phyloP scores from a whole-genome alignment of 2,797 vertebrate genomes.

The Sternarchorhynchus goeldii region DNA sequence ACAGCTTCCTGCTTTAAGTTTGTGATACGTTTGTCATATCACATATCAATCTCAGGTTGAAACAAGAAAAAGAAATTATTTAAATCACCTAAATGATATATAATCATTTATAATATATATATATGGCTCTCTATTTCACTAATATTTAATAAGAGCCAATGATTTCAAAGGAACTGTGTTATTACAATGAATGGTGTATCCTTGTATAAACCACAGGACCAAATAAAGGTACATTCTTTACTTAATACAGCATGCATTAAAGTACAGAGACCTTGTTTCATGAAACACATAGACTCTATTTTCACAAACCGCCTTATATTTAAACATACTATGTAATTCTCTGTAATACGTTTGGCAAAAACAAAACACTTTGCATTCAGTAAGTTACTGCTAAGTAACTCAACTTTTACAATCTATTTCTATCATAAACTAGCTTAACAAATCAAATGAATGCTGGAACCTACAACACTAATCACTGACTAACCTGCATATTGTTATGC shows the following conservation, averaged over 20 bases:
- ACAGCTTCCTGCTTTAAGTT: too few relatives aligned
- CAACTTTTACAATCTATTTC: constrained; percentile 7
- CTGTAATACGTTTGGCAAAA: constrained; percentile 5
- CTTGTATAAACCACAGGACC: neutral
- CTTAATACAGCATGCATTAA: neutral
- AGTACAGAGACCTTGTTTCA: neutral
- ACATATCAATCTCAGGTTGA: too few relatives aligned
- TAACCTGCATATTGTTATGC: neutral
- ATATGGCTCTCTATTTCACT: too few relatives aligned
- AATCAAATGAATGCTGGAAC: neutral
- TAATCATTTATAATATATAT: too few relatives aligned
- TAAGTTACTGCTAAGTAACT: neutral
- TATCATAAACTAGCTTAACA: neutral
- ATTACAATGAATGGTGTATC: neutral
- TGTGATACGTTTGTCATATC: too few relatives aligned
- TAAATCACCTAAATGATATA: too few relatives aligned
- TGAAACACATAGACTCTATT: constrained; percentile 1
- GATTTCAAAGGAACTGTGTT: neutral
- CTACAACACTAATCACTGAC: constrained; percentile 10
- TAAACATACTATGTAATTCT: constrained; percentile 21
- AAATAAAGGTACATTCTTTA: too few relatives aligned
- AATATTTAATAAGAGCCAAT: neutral
- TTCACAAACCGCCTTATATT: constrained; percentile 15
- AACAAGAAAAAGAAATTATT: too few relatives aligned
- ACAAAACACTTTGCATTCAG: constrained; percentile 20